A percentile compares a stretch with the other conserved stretches of the same genome.
These are phyloP conservation scores for Laticauda laticaudata DNA, from an alignment of 2,113 vertebrate genomes.

Conservation along the genomic window DNA sequence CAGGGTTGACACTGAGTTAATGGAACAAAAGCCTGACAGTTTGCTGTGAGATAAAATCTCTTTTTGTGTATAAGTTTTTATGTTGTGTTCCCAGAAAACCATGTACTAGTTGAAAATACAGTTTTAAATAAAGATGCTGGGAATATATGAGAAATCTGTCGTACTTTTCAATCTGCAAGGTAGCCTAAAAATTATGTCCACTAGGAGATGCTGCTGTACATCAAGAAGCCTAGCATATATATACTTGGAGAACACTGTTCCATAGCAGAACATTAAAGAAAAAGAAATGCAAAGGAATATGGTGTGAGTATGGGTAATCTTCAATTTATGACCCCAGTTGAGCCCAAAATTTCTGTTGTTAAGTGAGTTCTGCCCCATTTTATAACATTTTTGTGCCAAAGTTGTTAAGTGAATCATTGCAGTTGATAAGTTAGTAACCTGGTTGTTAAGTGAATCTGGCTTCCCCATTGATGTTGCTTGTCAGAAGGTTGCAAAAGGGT, in stretches of 20 bases:
- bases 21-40: neutral
- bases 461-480: neutral
- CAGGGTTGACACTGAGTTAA: neutral
- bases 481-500: neutral
- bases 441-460: neutral
- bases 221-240: neutral
- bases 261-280: neutral
- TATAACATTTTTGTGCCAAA: neutral
- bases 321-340: neutral
- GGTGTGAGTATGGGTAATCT: neutral
- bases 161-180: fast-evolving
- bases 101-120: neutral
- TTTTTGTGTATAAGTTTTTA: neutral
- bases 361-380: neutral
- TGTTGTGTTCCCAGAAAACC: neutral
- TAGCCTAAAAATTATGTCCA: conserved; percentile 29
- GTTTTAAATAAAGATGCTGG: neutral
- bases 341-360: neutral
- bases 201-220: conserved; percentile 64
- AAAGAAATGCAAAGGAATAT: conserved; percentile 24
- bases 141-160: fast-evolving
- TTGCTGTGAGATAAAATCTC: neutral
- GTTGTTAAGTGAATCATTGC: neutral
- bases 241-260: neutral
- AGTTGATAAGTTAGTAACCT: neutral